These are phyloP conservation scores for Rutilus rutilus DNA, from an alignment of 2,113 vertebrate genomes.

Conservation along the genomic window DNA sequence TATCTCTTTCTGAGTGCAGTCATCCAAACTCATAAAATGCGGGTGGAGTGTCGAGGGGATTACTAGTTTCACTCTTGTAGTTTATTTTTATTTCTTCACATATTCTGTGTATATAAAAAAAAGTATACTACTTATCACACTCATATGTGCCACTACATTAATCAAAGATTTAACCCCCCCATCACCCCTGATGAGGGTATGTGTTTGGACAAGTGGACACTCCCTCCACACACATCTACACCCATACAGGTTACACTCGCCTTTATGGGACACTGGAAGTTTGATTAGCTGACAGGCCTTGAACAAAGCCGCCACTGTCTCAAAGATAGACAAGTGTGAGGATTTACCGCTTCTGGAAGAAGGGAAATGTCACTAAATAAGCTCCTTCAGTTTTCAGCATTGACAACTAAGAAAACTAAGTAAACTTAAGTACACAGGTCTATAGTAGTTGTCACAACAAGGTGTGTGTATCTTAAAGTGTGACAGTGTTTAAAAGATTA, in stretches of 20 bases:
- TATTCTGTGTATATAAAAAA: neutral
- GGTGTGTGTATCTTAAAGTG: neutral
- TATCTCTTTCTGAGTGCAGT: neutral
- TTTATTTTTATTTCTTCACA: neutral
- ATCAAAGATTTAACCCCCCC: neutral
- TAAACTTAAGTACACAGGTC: neutral
- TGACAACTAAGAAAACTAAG: conserved; percentile 1
- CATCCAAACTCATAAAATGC: neutral
- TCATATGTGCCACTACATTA: neutral
- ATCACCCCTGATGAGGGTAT: neutral
- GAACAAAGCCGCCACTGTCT: conserved; percentile 26
- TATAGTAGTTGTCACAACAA: neutral
- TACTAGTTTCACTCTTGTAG: neutral
- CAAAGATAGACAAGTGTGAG: conserved; percentile 10
- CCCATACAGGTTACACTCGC: conserved; percentile 12
- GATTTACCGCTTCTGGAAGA: neutral
- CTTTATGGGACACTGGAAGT: conserved; percentile 16
- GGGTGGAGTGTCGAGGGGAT: neutral
- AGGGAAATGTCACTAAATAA: conserved; percentile 7
- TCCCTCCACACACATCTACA: conserved; percentile 37
- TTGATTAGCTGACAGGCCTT: conserved; percentile 25
- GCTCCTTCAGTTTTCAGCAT: neutral
- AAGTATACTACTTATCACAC: neutral
- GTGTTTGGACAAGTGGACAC: neutral
- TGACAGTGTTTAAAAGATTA: neutral